Evolutionary conservation across 2,888 invertebrate species (phyloP), one percentile per base, ranked within the genome.

Genomic region (Heliconius charithonia): DNA sequence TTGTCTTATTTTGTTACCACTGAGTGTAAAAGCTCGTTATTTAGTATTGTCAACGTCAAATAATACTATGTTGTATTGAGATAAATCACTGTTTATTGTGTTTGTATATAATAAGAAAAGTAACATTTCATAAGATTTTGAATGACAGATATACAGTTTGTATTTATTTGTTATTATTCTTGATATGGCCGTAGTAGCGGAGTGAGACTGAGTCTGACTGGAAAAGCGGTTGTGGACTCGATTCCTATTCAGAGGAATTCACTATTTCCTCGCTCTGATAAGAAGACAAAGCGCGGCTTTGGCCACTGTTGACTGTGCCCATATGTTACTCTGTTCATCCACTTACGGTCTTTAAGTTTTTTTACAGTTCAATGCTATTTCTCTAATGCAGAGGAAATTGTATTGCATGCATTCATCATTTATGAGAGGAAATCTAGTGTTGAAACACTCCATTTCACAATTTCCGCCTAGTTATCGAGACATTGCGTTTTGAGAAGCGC

Each of bases 41-140:
- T n/a, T 32, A 13, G n/a, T 4, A 59, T 72, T 32, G 59, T 72
- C 37, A 72, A 32, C n/a, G 32, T 12, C 12, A 12, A 37, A 22
- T 29, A 29, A 70, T 19, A 51, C 27, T 19, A 25, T 27, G 1
- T 71, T 22, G 13, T 71, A 22, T 29, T 51, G 29, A 70, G 19
- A 70, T 32, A 69, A 69, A 69, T 59, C 29, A 71, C 25, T 56
- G 71, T 51, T 29, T 10, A 51, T 29, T 71, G 51, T 70, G n/a
- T 51, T 29, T 12, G 19, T 51, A 37, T 37, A 19, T 29, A 22
- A 29, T 22, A 51, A 29, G 19, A 51, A 13, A 51, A 32, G n/a
- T 7, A n/a, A 25, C 13, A 9, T 72, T 72, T 59, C 32, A n/a
- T 59, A 72, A n/a, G 16, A 37, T 16, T 72, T 7, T 13, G 13